Evolutionary conservation across 2,888 invertebrate species (phyloP).

Genomic region (Oxytorus armatus): DNA sequence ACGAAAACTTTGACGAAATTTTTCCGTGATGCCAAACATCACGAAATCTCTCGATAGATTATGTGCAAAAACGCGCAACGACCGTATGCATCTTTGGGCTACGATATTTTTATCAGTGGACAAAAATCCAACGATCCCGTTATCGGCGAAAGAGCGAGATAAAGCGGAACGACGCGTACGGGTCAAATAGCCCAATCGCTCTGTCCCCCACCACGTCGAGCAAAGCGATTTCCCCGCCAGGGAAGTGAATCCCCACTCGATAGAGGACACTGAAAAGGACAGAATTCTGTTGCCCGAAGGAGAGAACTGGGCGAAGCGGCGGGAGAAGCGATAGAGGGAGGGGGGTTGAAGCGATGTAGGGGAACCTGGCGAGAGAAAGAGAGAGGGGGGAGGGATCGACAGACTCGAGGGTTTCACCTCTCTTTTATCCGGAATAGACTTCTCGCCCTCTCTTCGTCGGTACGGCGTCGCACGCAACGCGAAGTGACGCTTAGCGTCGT

Average conservation of each 20-base stretch:
- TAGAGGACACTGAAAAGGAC: conserved; percentile 61
- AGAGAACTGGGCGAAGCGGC: conserved; percentile 66
- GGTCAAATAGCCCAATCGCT: conserved; percentile 72
- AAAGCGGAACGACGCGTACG: conserved; percentile 74
- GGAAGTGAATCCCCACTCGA: conserved; percentile 29
- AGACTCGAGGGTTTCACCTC: conserved; percentile 47
- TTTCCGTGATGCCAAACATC: not conserved
- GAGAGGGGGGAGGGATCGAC: conserved; percentile 70
- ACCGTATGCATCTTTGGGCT: conserved; percentile 19
- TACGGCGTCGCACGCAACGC: conserved; percentile 57
- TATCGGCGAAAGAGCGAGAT: conserved; percentile 53
- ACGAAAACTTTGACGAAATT: not conserved
- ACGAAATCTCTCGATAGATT: not conserved
- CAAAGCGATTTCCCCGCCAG: conserved; percentile 66
- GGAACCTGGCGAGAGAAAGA: conserved; percentile 63
- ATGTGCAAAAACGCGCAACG: not conserved
- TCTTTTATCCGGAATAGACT: conserved; percentile 67
- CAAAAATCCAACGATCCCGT: conserved; percentile 38
- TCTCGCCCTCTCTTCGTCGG: conserved; percentile 53
- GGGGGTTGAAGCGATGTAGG: conserved; percentile 65
- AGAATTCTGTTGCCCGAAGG: conserved; percentile 39
- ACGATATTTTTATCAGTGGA: conserved; percentile 31
- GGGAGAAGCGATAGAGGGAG: conserved; percentile 18
- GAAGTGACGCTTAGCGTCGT: conserved; percentile 54
- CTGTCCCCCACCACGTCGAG: conserved; percentile 68